These are phyloP conservation scores for Drosophila siamana DNA, from an alignment of 2,888 invertebrate genomes.

Conservation along the genomic window DNA sequence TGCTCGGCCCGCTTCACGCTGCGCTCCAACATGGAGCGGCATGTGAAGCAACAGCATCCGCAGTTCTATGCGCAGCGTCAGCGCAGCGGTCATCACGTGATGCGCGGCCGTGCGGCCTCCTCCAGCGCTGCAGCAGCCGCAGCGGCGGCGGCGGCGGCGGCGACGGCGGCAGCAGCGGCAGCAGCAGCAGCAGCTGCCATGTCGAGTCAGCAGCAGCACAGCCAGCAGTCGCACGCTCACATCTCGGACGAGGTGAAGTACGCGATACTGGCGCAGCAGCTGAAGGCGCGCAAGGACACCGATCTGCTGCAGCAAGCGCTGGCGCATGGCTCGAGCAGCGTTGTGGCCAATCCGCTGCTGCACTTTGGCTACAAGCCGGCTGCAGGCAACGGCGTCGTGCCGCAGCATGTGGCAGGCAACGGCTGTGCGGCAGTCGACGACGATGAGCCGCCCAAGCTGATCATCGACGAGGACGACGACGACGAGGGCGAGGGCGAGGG, in stretches of 20 bases:
- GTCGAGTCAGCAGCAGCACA: slow-evolving; percentile 41
- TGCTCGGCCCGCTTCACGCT: slow-evolving; percentile 96
- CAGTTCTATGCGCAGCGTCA: slow-evolving; percentile 94
- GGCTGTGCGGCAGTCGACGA: slow-evolving; percentile 70
- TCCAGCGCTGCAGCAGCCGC: slow-evolving; percentile 52
- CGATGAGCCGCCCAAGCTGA: slow-evolving; percentile 86
- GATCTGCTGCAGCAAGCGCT: slow-evolving; percentile 84
- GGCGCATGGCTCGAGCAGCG: slow-evolving; percentile 83
- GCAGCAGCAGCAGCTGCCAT: slow-evolving; percentile 54
- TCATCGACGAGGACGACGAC: slow-evolving; percentile 85
- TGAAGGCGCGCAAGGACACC: slow-evolving; percentile 87
- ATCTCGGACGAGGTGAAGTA: slow-evolving; percentile 90
- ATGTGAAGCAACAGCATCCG: slow-evolving; percentile 97
- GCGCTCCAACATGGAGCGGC: slow-evolving; percentile 97
- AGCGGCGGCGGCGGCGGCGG: slow-evolving; percentile 60
- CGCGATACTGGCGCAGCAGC: slow-evolving; percentile 92
- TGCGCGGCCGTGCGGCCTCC: slow-evolving; percentile 83
- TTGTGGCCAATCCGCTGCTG: slow-evolving; percentile 61
- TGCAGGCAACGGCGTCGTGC: slow-evolving; percentile 10
- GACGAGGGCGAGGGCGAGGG: slow-evolving; percentile 37
- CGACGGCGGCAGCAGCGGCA: slow-evolving; percentile 58
- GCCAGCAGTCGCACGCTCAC: slow-evolving; percentile 36
- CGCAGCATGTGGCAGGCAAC: slow-evolving; percentile 35
- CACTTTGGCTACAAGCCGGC: slow-evolving; percentile 44
- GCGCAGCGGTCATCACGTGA: slow-evolving; percentile 86